Evolutionary conservation across 2,113 vertebrate species (phyloP), one percentile per base, ranked within the genome.

Genomic region (Cryptotis parvus): DNA sequence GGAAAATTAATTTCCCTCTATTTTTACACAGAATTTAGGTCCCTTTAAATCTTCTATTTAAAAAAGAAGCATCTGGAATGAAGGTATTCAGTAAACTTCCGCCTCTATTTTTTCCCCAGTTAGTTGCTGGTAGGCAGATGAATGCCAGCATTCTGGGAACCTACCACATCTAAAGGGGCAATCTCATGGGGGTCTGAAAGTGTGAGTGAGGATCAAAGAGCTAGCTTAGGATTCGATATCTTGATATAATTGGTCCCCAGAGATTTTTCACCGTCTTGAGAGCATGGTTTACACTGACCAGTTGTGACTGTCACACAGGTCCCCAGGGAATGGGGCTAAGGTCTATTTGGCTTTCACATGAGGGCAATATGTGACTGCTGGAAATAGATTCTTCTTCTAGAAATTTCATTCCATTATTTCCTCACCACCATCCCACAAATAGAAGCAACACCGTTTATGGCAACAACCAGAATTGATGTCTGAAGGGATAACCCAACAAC

Each of bases 21-120:
- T 45, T 76, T 93, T 80, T 90, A 58, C 37, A 31, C 41, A 84
- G 41, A 93, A 84, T 84, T 31, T 33, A 79, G 49, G 39, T 20
- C 24, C 52, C 82, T 74, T 69, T 7, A 90, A 66, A 41, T 16
- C 61, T 89, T 31, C 68, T 22, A 78, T 16, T n/a, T n/a, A 52
- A 55, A 24, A 89, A 82, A 33, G 9, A 31, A 45, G 4, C 27
- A 31, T 55, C n/a, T 76, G 27, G 31, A 3, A 84, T 65, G 14
- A 41, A 6, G 82, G 45, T 31, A 78, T 7, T 74, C 76, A 20
- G 24, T 55, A 33, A 20, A 68, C 37, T 43, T 2, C 24, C 43
- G 55, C 58, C 55, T 77, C 43, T 49, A 84, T 82, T 37, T 29
- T 31, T 77, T 66, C 37, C 37, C 39, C 35, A 33, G 0, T 55